Base-by-base conservation (phyloP, 1,140 invertebrate genomes). In the Drosophila sechellia region DNA sequence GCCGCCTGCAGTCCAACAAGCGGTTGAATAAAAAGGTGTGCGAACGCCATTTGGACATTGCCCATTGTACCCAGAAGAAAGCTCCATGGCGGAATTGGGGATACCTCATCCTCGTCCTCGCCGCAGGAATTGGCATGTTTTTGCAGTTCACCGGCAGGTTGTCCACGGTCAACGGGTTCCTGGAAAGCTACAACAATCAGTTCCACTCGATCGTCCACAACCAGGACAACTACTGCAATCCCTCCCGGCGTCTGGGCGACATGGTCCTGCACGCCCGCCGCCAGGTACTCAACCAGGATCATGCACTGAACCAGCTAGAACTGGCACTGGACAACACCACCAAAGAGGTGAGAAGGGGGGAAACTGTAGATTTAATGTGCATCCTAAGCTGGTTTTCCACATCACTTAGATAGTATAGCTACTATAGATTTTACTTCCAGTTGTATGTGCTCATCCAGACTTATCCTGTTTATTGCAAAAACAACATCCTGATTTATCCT, bases 161-260 rank as follows among this genome's bases (percentile, higher is more conserved):
- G 10, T 4, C 15, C 3, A 34, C 48, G 6, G 4, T 34, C 13
- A 5, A 8, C 5, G n/a, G n/a, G 11, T 50, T 61, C 25, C 20
- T 55, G 59, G 25, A 59, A 27, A 63, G 20, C 27, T 63, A 63
- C 37, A 59, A 31, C 2, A 63, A 42, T 13, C 59, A 63, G 11
- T 63, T 59, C 54, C 50, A 63, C n/a, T 63, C 54, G 8, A 63
- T 63, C 25, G 59, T 63, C 4, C 13, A 63, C 22, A 63, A 63
- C 40, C 54, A n/a, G 49, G 20, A 11, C 25, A 63, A 63, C 37
- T 63, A 43, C 37, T 63, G 59, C 17, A 55, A 59, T 2, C 59
- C 54, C 25, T 10, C 25, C 4, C 17, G 42, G 11, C 37, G 25
- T 4, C 37, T 63, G 17, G 27, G 59, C 37, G 1, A 15, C 17